A percentile compares a stretch with the other conserved stretches of the same genome.
Conservation (phyloP, 2,797 vertebrate species). For the Schizopygopsis malacanthus region DNA sequence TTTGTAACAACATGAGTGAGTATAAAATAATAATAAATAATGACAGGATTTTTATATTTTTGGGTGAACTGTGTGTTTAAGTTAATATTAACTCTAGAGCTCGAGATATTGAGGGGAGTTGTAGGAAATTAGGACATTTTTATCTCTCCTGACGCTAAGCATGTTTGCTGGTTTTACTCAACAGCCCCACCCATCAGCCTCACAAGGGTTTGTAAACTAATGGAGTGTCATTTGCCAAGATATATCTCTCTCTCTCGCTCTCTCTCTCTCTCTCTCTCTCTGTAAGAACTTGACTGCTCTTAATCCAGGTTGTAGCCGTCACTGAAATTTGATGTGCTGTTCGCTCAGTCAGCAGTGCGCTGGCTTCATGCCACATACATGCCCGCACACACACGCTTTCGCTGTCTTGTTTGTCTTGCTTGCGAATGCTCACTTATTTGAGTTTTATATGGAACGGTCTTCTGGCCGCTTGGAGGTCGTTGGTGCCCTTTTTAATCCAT, state of each 20-base stretch:
- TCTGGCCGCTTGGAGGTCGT: background rate
- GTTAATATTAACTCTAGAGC: background rate
- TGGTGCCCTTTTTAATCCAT: background rate
- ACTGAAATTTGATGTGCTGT: conserved; percentile 33
- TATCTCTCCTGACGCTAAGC: background rate
- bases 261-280: background rate
- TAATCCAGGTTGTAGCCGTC: conserved; percentile 14
- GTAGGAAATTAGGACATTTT: background rate
- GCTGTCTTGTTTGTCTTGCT: background rate
- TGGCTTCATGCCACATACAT: conserved; percentile 25
- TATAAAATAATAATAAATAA: no score
- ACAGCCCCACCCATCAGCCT: conserved; percentile 8
- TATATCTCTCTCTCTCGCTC: background rate
- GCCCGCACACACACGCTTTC: background rate
- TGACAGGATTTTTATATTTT: background rate
- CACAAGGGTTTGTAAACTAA: conserved; percentile 12
- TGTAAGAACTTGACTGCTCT: background rate
- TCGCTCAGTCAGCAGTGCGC: conserved; percentile 13
- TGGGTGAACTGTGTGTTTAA: background rate
- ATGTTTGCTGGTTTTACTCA: conserved; percentile 13
- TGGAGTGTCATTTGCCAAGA: background rate
- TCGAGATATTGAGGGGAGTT: background rate
- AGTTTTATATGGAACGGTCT: background rate
- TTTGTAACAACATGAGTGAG: background rate
- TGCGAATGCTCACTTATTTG: conserved; percentile 6